A percentile compares a stretch with the other conserved stretches of the same genome.
These are phyloP conservation scores for Silurus meridionalis DNA, from an alignment of 2,113 vertebrate species.

Conservation along the genomic window DNA sequence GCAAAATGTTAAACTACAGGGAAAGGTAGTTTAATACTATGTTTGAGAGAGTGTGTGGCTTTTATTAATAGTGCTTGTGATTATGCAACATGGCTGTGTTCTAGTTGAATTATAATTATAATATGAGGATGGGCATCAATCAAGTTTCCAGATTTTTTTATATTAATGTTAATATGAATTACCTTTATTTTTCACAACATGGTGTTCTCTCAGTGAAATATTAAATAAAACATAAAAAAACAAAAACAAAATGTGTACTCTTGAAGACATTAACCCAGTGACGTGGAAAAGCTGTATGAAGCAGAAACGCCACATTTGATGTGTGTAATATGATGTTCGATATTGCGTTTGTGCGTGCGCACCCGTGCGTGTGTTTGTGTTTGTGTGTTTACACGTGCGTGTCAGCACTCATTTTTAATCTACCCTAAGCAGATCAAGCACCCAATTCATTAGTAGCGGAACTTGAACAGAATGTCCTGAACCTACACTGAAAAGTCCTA, in stretches of 20 bases:
- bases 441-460: conserved; percentile 21
- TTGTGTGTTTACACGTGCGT: not conserved
- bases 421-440: not conserved
- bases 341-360: not conserved
- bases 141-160: too few species aligned
- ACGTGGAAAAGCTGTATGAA: not conserved
- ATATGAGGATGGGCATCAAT: not conserved
- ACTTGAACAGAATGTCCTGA: conserved; percentile 35
- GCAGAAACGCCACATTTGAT: not conserved
- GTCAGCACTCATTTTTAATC: conserved; percentile 34
- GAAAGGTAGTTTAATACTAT: not conserved
- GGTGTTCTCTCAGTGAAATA: not conserved
- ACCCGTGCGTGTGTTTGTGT: not conserved
- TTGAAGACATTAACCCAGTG: not conserved
- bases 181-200: not conserved
- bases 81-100: not conserved
- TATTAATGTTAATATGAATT: too few species aligned
- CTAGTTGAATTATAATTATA: not conserved
- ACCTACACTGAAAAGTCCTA: conserved; percentile 15
- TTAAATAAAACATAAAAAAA: not conserved
- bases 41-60: not conserved
- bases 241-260: not conserved
- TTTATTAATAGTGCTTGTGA: not conserved
- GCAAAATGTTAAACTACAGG: not conserved
- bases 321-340: conserved; percentile 4